A percentile compares a stretch with the other conserved stretches of the same genome.
Evolutionary conservation across 2,888 invertebrate genomes (phyloP).

Genomic region (Pammene aurita): DNA sequence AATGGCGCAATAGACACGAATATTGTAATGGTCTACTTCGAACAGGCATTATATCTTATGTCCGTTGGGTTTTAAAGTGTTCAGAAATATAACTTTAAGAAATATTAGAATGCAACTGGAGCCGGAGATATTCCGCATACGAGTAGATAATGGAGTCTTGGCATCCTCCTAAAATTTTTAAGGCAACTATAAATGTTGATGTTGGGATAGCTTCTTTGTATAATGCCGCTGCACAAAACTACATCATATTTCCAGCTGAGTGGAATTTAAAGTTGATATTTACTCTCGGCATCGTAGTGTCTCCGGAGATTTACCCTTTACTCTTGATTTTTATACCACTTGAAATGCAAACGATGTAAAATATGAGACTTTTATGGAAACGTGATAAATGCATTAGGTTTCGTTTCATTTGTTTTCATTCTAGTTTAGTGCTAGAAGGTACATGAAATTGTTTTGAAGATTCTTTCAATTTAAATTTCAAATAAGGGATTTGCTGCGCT

Average conservation of each 20-base stretch:
- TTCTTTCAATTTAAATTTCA: not conserved
- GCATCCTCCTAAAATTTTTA: conserved; percentile 13
- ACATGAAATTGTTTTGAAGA: not conserved
- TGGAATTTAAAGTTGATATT: conserved; percentile 12
- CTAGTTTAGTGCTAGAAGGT: not conserved
- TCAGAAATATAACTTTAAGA: not conserved
- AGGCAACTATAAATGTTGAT: conserved; percentile 9
- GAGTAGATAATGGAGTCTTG: not conserved
- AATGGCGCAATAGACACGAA: no score
- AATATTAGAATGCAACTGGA: not conserved
- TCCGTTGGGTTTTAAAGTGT: no score
- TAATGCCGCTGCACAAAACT: conserved; percentile 8
- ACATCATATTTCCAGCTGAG: conserved; percentile 18
- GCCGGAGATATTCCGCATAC: not conserved
- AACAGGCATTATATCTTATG: no score
- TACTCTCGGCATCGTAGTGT: conserved; percentile 10
- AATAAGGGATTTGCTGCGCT: not conserved
- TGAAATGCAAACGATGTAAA: conserved; percentile 13
- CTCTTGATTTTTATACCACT: conserved; percentile 24
- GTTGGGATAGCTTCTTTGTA: conserved; percentile 15
- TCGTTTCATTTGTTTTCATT: not conserved
- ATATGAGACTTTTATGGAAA: conserved; percentile 2
- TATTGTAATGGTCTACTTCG: no score
- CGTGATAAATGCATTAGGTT: conserved; percentile 18
- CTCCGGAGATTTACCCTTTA: conserved; percentile 10